phyloP scores from a whole-genome alignment of 1,140 invertebrate genomes.

The Drosophila santomea region DNA sequence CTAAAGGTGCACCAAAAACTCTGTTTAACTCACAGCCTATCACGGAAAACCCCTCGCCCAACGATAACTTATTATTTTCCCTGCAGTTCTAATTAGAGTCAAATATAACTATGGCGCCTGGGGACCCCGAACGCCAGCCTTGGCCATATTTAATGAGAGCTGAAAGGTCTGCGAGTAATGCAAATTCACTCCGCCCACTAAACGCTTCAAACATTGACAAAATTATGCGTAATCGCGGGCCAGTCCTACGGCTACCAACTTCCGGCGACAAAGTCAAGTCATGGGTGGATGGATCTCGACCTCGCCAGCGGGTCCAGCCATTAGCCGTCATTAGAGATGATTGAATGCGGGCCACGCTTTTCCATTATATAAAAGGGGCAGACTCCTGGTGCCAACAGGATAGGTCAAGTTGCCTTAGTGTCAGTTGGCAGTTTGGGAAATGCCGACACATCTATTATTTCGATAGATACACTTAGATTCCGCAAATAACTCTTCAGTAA shows the following conservation, averaged over 20 bases:
- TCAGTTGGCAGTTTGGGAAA: background rate
- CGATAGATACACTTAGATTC: conserved; percentile 7
- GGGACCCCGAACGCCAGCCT: background rate
- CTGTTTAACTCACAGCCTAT: background rate
- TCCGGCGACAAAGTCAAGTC: conserved; percentile 1
- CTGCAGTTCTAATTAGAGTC: conserved; percentile 62
- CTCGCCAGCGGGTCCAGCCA: conserved; percentile 20
- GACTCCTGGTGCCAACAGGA: background rate
- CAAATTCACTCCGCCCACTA: conserved; percentile 49
- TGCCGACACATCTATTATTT: background rate
- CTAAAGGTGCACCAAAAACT: conserved; percentile 16
- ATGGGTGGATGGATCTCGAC: background rate
- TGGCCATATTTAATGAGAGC: conserved; percentile 23
- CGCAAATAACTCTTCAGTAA: conserved; percentile 9
- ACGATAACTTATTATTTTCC: conserved; percentile 12
- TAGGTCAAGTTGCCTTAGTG: background rate
- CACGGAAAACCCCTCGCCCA: background rate
- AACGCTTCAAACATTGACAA: conserved; percentile 54
- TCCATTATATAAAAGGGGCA: conserved; percentile 9
- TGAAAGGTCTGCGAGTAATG: conserved; percentile 53
- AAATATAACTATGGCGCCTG: conserved; percentile 30
- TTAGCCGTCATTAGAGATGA: conserved; percentile 58
- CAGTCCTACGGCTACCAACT: background rate
- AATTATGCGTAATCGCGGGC: conserved; percentile 34
- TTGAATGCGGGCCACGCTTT: conserved; percentile 24